Conservation (phyloP, 2,888 invertebrate genomes). For the Neoitamus cyanurus region DNA sequence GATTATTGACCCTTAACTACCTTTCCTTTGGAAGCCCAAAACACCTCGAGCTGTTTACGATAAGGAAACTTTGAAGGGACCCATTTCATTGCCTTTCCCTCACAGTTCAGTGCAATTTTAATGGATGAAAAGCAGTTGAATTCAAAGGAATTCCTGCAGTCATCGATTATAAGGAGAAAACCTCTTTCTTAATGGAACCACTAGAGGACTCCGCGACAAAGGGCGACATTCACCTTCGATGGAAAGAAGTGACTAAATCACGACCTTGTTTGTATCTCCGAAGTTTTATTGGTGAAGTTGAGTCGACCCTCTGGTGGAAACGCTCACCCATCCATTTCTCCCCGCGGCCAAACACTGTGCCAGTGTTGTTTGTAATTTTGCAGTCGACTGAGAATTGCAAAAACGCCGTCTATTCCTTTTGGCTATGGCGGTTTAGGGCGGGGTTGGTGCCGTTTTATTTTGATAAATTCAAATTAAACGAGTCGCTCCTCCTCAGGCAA, state of each 20-base stretch:
- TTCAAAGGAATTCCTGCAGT: constrained; percentile 21
- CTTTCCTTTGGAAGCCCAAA: not conserved
- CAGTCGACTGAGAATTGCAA: not conserved
- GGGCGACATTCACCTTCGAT: constrained; percentile 15
- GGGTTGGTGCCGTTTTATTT: constrained; percentile 7
- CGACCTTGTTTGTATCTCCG: constrained; percentile 28
- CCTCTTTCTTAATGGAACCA: constrained; percentile 15
- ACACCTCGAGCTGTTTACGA: constrained; percentile 31
- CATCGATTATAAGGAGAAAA: constrained; percentile 23
- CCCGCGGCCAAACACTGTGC: not conserved
- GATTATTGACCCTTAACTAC: constrained; percentile 42
- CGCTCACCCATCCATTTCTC: not conserved
- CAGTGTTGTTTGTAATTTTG: not conserved
- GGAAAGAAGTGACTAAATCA: constrained; percentile 30
- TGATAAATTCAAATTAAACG: constrained; percentile 38
- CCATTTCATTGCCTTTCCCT: constrained; percentile 2
- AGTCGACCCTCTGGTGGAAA: not conserved
- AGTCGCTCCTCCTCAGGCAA: constrained; percentile 2
- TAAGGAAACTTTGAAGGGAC: constrained; percentile 33
- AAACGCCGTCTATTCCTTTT: constrained; percentile 13
- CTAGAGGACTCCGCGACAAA: constrained; percentile 11
- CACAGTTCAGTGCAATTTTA: constrained; percentile 25
- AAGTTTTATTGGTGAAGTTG: not conserved
- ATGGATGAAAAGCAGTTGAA: constrained; percentile 30
- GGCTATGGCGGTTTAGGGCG: not conserved